Evolutionary conservation across 35 echinoderm and acorn worm genomes (phyloP), one percentile per base, ranked within the genome.

Genomic region (Ophioderma brevispina): DNA sequence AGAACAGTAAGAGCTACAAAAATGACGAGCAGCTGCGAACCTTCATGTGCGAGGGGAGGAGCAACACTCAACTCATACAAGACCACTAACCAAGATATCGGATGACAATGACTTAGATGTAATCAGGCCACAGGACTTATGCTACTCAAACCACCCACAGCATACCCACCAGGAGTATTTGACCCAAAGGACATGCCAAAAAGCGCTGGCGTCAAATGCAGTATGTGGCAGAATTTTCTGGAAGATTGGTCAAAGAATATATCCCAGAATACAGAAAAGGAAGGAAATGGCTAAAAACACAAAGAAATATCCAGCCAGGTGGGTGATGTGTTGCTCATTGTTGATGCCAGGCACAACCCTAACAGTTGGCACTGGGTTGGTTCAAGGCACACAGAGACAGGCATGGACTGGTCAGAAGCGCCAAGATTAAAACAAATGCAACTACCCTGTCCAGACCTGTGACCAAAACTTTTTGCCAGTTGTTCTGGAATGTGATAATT

Each of bases 151-250:
- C 0, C 23, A 25, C 55, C 82, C 13, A 28, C 81, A 81, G 36
- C 33, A 17, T 40, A 81, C 4, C 46, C 87, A 36, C 55, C 78
- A 64, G 52, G 32, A 4, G 37, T 40, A 40, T 76, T 92, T 79
- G 86, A 92, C 39, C 83, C 88, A 35, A 78, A 52, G 15, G 90
- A 96, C 92, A 96, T 46, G 39, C 46, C 33, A 37, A 46, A 36
- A 35, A 81, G 2, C 38, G 87, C 38, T 96, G 90, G 94, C 19
- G 86, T 25, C 94, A 92, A 77, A 85, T 92, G 0, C 94, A 96
- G 56, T 96, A 96, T 76, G 6, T 92, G 23, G 80, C 90, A 35
- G 46, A 84, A 32, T 37, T 95, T 3, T 95, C 89, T 38, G 92
- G 94, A 13, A 39, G 89, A 34, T 95, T 89, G 94, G 21, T 78